Percentiles rank a stretch among this genome's conserved stretches.
phyloP scores from a whole-genome alignment of 2,888 invertebrate species.

The Microplitis deprimator region DNA sequence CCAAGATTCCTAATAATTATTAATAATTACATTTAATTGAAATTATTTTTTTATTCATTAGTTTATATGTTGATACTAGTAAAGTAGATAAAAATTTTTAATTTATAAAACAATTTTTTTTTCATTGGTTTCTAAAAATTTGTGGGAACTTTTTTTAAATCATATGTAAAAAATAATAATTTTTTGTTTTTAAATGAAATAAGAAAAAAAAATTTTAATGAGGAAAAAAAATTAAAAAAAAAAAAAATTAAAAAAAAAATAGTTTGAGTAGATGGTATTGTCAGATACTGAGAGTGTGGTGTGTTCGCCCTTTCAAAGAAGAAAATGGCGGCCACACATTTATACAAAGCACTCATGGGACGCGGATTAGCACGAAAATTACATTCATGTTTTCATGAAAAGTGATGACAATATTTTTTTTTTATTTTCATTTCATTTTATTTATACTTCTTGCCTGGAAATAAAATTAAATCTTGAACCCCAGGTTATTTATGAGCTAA shows the following conservation, averaged over 20 bases:
- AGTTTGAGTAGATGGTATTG: background rate
- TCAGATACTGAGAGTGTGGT: constrained; percentile 51
- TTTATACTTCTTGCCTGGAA: background rate
- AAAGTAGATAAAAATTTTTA: too few species aligned
- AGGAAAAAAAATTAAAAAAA: background rate
- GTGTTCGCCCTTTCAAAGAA: constrained; percentile 65
- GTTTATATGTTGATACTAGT: too few species aligned
- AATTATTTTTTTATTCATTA: background rate
- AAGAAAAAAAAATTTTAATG: background rate
- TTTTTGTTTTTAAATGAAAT: background rate
- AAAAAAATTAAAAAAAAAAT: background rate
- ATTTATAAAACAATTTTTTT: too few species aligned
- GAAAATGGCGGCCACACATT: constrained; percentile 67
- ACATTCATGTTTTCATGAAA: constrained; percentile 34
- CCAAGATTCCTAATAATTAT: background rate
- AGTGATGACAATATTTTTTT: constrained; percentile 17
- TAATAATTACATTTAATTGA: background rate
- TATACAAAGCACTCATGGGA: constrained; percentile 58
- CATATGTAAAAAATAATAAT: background rate
- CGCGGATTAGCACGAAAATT: constrained; percentile 57
- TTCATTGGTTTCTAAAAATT: too few species aligned
- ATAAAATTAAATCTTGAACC: background rate
- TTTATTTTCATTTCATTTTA: constrained; percentile 9
- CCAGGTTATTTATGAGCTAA: constrained; percentile 16
- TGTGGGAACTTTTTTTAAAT: too few species aligned